phyloP scores from a whole-genome alignment of 2,797 vertebrate species.

The Rallus crepitans region DNA sequence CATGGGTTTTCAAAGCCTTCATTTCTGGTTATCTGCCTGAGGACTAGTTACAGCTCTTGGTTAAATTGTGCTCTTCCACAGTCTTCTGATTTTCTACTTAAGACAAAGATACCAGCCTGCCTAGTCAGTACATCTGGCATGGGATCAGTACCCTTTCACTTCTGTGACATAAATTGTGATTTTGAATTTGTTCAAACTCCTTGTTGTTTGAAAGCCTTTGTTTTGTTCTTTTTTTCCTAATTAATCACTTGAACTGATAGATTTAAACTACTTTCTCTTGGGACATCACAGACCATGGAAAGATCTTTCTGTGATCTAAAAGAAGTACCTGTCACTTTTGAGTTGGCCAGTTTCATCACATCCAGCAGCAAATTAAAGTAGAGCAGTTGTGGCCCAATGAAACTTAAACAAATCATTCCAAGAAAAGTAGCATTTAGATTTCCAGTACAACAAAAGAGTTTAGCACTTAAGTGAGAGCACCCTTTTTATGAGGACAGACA shows the following conservation, averaged over 20 bases:
- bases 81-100: background rate
- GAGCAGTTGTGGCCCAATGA: background rate
- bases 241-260: background rate
- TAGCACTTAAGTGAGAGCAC: background rate
- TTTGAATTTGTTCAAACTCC: background rate
- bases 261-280: background rate
- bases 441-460: background rate
- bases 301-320: background rate
- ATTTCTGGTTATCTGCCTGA: background rate
- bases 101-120: background rate
- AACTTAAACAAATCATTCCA: background rate
- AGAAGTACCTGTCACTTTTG: background rate
- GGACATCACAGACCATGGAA: background rate
- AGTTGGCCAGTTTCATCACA: background rate
- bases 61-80: background rate
- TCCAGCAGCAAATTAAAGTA: background rate
- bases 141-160: background rate
- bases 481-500: background rate
- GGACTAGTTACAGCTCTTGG: background rate
- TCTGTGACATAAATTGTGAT: background rate
- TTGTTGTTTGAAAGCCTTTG: background rate
- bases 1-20: background rate
- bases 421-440: background rate
- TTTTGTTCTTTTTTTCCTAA: background rate
- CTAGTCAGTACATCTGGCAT: background rate